These are phyloP conservation scores for Trachythela sp. DNA, from an alignment of 64 coral and sea anemone genomes.

Conservation along the genomic window DNA sequence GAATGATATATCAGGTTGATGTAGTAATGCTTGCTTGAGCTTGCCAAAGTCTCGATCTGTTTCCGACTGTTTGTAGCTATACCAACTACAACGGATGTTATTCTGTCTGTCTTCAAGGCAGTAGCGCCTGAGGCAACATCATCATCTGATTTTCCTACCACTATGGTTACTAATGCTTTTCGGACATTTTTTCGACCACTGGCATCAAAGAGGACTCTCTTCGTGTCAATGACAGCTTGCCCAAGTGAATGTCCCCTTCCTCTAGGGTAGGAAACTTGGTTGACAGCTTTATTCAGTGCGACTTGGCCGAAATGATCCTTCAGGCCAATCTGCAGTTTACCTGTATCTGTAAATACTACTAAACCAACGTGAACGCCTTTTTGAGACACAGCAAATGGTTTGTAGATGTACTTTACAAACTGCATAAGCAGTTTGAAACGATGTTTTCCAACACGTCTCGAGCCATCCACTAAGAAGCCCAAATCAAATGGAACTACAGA, in stretches of 20 bases:
- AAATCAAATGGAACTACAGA: neutral
- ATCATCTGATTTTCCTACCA: neutral
- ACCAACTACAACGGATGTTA: neutral
- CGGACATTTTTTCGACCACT: neutral
- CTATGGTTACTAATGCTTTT: neutral
- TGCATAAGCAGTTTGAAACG: neutral
- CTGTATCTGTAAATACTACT: neutral
- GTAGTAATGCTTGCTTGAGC: neutral
- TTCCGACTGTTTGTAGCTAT: neutral
- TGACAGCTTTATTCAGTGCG: neutral
- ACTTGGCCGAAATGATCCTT: conserved; percentile 15
- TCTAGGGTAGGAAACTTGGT: neutral
- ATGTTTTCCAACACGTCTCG: neutral
- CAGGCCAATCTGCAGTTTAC: neutral
- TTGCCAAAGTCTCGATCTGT: neutral
- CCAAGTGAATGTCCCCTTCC: neutral
- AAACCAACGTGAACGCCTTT: neutral
- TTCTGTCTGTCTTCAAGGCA: neutral
- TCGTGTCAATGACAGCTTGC: neutral
- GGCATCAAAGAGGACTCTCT: neutral
- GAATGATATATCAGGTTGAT: neutral
- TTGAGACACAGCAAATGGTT: neutral
- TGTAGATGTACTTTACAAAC: neutral
- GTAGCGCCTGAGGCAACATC: neutral
- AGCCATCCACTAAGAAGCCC: neutral